Evolutionary conservation across 2,113 vertebrate species (phyloP).

Genomic region (Chlorodrepanis virens): DNA sequence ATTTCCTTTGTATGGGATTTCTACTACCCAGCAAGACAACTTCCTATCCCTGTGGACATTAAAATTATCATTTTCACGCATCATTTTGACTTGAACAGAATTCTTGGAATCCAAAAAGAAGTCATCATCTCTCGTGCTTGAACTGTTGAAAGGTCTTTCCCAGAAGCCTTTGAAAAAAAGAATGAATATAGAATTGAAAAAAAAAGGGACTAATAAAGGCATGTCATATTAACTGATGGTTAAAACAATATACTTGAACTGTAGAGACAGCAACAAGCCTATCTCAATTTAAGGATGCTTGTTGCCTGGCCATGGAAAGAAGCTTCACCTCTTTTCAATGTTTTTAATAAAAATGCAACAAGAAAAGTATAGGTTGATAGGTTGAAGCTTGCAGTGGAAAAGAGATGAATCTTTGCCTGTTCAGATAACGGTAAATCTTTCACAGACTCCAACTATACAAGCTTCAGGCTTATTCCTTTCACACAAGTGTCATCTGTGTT

Average conservation of each 20-base stretch:
- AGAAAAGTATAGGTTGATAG: background rate
- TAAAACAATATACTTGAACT: background rate
- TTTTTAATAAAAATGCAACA: background rate
- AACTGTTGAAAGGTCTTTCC: conserved; percentile 73
- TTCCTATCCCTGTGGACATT: conserved; percentile 51
- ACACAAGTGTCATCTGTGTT: background rate
- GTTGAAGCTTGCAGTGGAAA: background rate
- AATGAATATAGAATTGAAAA: background rate
- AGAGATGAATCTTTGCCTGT: background rate
- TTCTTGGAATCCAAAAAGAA: conserved; percentile 71
- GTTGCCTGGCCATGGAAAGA: background rate
- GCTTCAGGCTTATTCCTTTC: background rate
- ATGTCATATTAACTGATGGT: background rate
- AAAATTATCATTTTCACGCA: conserved; percentile 49
- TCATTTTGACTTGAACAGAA: conserved; percentile 80
- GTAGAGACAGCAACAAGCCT: background rate
- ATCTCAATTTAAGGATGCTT: background rate
- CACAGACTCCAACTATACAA: background rate
- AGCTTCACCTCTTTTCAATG: background rate
- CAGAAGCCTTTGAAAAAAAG: conserved; percentile 73
- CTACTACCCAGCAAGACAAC: conserved; percentile 35
- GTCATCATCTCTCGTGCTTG: conserved; percentile 15
- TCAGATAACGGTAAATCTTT: background rate
- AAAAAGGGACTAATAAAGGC: background rate
- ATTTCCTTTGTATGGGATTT: conserved; percentile 25